Evolutionary conservation across 2,797 vertebrate species (phyloP), one percentile per base, ranked within the genome.

Genomic region (Melanotaenia boesemani): DNA sequence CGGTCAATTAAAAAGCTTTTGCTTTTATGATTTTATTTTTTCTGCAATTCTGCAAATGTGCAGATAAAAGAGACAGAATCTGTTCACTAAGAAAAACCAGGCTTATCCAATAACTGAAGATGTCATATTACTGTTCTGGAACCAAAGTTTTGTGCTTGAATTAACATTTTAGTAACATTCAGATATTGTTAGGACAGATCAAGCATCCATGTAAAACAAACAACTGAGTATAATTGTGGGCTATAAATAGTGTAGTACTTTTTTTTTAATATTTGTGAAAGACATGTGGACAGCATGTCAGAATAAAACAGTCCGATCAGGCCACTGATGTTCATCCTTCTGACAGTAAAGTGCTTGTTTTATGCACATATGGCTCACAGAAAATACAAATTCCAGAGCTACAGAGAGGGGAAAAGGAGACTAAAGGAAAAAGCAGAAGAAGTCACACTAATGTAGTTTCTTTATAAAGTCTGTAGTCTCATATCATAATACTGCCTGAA

Each of bases 401-500:
- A n/a, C 15, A n/a, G 72, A 72, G 69, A 76, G 10, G 0, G 16
- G 61, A 30, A 32, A 61, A 37, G 2, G 26, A 59, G 26, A 46
- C 52, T 32, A 67, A 32, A 64, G 30, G 55, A 71, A 62, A 10
- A 61, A 22, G 24, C 24, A 52, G 24, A 68, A 66, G 57, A 78
- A 67, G 70, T 63, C 60, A 12, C 41, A 30, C 30, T 76, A 61
- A 24, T 63, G 48, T 59, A 69, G 58, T 46, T 48, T 48, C 12
- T 87, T 84, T 71, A 67, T 63, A 46, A 72, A 72, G 66, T 52
- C 70, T 62, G 52, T 24, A 22, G 71, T 77, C 54, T 79, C 69
- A 59, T 85, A 81, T 87, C 79, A 81, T 79, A 69, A 68, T 61
- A 58, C 76, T 15, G 32, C 88, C 86, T 65, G 52, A 72, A 81